Percentiles rank a stretch among this genome's conserved stretches.
phyloP scores from a whole-genome alignment of 30 jellyfish, hydroid and myxozoan genomes.

The Hydra vulgaris region DNA sequence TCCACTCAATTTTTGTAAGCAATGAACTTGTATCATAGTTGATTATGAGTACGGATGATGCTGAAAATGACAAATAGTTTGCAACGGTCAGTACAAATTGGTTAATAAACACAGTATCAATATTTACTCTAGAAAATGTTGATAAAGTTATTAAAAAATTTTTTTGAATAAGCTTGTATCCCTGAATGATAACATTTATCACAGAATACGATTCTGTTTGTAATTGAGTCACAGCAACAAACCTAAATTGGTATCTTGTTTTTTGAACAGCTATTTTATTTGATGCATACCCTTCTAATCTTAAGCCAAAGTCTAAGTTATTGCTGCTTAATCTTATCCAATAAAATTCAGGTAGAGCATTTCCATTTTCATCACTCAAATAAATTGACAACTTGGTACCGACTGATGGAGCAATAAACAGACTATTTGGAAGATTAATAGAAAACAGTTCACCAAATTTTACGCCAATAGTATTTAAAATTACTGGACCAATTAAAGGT shows the following conservation, averaged over 20 bases:
- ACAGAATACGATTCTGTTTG: not conserved
- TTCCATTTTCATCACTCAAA: constrained; percentile 12
- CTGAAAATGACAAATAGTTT: not conserved
- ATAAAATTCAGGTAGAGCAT: not conserved
- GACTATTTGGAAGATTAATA: constrained; percentile 16
- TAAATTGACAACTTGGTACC: not conserved
- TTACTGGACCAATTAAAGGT: constrained; percentile 23
- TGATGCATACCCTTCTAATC: constrained; percentile 14
- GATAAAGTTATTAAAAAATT: not conserved
- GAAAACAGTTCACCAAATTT: constrained; percentile 42
- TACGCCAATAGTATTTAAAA: constrained; percentile 11
- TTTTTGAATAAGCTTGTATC: not conserved
- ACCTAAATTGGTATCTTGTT: constrained; percentile 2
- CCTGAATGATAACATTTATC: not conserved
- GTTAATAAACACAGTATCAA: not conserved
- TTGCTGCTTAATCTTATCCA: constrained; percentile 13
- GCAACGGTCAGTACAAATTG: not conserved
- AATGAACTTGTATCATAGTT: not conserved
- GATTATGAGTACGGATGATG: not conserved
- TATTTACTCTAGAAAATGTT: not conserved
- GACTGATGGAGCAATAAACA: constrained; percentile 35
- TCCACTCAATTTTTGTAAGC: not conserved
- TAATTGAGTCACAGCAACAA: constrained; percentile 26
- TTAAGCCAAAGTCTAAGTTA: constrained; percentile 14
- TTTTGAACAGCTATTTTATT: constrained; percentile 14